phyloP scores from a whole-genome alignment of 35 echinoderm and acorn worm genomes.

The Ptychodera flava region DNA sequence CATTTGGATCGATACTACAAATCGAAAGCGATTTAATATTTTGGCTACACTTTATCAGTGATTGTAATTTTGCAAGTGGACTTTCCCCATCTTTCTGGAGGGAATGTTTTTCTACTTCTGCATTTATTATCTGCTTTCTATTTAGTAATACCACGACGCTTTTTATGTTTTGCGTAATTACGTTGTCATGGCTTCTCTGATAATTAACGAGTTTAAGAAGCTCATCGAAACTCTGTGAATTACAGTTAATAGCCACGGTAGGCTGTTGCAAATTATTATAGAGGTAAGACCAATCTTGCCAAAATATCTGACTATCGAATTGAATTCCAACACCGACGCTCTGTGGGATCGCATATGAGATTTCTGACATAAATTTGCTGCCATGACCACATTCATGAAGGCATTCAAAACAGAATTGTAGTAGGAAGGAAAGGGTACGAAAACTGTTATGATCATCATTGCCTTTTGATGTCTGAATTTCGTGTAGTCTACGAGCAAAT shows the following conservation, averaged over 20 bases:
- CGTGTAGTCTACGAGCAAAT: background rate
- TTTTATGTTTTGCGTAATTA: background rate
- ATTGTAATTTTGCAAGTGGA: background rate
- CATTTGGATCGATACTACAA: background rate
- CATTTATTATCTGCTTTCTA: background rate
- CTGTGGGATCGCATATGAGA: background rate
- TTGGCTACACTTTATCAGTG: background rate
- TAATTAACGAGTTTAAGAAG: background rate
- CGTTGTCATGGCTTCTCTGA: background rate
- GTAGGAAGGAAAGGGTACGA: background rate
- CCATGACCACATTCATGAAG: background rate
- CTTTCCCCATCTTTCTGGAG: background rate
- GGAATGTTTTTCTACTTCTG: background rate
- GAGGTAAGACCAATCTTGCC: background rate
- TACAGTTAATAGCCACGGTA: background rate
- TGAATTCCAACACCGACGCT: background rate
- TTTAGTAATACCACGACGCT: background rate
- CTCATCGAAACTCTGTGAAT: background rate
- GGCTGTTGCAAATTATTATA: background rate
- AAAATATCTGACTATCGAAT: background rate
- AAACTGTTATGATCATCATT: background rate
- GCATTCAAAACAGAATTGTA: background rate
- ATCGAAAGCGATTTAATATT: background rate
- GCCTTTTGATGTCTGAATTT: background rate
- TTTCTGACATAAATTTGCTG: background rate